These are phyloP conservation scores for Paramisgurnus dabryanus DNA, from an alignment of 2,113 vertebrate species.

Conservation along the genomic window DNA sequence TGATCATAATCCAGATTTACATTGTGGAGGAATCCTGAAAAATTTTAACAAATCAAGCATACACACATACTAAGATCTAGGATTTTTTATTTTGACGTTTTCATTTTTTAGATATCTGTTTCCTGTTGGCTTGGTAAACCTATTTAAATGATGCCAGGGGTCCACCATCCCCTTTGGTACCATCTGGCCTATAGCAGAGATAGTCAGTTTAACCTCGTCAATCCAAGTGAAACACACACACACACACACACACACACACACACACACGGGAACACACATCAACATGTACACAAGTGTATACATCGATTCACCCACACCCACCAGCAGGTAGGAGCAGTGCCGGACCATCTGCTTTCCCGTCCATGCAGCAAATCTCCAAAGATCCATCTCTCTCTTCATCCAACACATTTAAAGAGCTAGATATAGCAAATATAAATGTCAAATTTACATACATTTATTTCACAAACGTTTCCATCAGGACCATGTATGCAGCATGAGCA, in stretches of 20 bases:
- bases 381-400: background rate
- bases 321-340: slow-evolving; percentile 7
- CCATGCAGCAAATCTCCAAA: slow-evolving; percentile 24
- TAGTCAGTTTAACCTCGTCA: slow-evolving; percentile 19
- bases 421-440: background rate
- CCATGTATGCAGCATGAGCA: background rate
- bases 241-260: slow-evolving; percentile 25
- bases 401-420: background rate
- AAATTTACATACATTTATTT: background rate
- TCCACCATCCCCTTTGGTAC: slow-evolving; percentile 39
- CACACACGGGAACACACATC: slow-evolving; percentile 24
- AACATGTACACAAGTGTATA: slow-evolving; percentile 26
- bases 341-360: slow-evolving; percentile 45
- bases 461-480: background rate
- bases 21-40: too few species aligned
- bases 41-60: too few species aligned
- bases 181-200: slow-evolving; percentile 48
- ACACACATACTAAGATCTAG: too few species aligned
- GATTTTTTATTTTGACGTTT: too few species aligned
- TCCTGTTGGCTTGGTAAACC: slow-evolving; percentile 21
- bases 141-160: slow-evolving; percentile 28
- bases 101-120: background rate
- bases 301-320: slow-evolving; percentile 11
- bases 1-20: too few species aligned
- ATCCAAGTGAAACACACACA: slow-evolving; percentile 21